Percentiles rank a stretch among this genome's conserved stretches.
Conservation (phyloP, 1,140 invertebrate genomes). For the Musca vetustissima region DNA sequence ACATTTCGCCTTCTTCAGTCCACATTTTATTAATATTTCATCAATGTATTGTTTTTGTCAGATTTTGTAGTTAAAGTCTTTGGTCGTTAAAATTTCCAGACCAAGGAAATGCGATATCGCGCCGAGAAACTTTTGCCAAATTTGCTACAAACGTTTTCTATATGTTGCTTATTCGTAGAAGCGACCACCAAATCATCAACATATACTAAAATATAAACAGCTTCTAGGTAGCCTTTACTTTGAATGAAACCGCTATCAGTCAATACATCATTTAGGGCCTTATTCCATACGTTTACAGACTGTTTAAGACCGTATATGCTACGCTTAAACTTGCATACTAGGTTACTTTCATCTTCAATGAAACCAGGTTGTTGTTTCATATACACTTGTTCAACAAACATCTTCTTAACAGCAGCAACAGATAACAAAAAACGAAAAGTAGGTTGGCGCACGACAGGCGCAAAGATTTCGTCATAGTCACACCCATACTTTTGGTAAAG, state of each 20-base stretch:
- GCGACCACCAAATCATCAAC: conserved; percentile 23
- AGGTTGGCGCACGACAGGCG: conserved; percentile 41
- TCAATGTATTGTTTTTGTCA: conserved; percentile 36
- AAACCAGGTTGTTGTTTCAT: conserved; percentile 42
- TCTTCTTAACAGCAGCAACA: conserved; percentile 28
- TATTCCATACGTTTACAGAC: conserved; percentile 38
- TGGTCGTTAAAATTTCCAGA: conserved; percentile 2
- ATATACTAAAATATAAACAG: conserved; percentile 28
- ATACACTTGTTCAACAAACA: conserved; percentile 22
- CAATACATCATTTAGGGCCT: conserved; percentile 36
- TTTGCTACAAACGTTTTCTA: background rate
- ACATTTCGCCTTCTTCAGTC: conserved; percentile 36
- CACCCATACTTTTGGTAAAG: conserved; percentile 38
- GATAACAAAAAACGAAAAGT: conserved; percentile 40
- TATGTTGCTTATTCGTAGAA: conserved; percentile 9
- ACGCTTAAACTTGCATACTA: conserved; percentile 42
- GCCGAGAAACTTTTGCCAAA: background rate
- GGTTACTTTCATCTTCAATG: conserved; percentile 27
- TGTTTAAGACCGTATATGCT: conserved; percentile 45
- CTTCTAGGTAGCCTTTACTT: conserved; percentile 34
- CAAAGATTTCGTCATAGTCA: conserved; percentile 50
- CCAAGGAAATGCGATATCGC: conserved; percentile 12
- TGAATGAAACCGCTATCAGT: conserved; percentile 35
- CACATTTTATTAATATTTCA: conserved; percentile 47
- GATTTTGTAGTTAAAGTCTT: conserved; percentile 24